Conservation (phyloP, 1,140 invertebrate species). For the Drosophila aff. region DNA sequence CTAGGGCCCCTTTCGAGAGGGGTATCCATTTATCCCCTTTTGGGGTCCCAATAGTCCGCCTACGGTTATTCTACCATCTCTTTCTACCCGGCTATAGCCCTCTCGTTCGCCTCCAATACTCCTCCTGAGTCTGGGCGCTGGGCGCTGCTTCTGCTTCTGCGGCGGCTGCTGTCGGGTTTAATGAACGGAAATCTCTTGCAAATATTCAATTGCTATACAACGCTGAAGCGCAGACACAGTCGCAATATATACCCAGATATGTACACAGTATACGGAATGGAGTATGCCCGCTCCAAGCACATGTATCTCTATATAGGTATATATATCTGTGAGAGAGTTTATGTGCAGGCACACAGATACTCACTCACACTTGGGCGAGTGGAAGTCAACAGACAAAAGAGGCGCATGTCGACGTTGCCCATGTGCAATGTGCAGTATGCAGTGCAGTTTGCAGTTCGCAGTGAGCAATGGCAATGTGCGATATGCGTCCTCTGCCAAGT, state of each 20-base stretch:
- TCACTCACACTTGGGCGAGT: conserved; percentile 31
- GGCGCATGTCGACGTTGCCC: conserved; percentile 61
- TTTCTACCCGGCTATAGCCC: background rate
- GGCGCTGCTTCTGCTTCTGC: conserved; percentile 8
- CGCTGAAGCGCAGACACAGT: conserved; percentile 68
- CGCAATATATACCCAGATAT: conserved; percentile 51
- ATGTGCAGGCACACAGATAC: conserved; percentile 39
- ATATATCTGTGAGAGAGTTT: conserved; percentile 13
- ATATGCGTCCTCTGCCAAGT: conserved; percentile 42
- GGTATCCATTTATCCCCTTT: background rate
- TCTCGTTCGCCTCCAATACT: background rate
- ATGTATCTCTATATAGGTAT: conserved; percentile 12
- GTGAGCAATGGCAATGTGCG: conserved; percentile 20
- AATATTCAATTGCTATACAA: conserved; percentile 84
- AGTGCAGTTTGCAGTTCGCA: conserved; percentile 5
- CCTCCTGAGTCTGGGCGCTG: conserved; percentile 1
- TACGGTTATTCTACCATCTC: conserved; percentile 26
- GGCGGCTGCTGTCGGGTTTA: conserved; percentile 73
- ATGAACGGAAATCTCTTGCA: conserved; percentile 84
- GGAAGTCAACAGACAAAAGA: conserved; percentile 72
- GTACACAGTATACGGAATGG: conserved; percentile 32
- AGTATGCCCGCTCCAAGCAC: conserved; percentile 24
- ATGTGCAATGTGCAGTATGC: conserved; percentile 33
- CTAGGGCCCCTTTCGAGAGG: background rate
- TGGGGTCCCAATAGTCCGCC: conserved; percentile 26